Percentiles rank a stretch among this genome's conserved stretches.
Evolutionary conservation across 2,888 invertebrate species (phyloP).

Genomic region (Lepidocyrtoides sp.): DNA sequence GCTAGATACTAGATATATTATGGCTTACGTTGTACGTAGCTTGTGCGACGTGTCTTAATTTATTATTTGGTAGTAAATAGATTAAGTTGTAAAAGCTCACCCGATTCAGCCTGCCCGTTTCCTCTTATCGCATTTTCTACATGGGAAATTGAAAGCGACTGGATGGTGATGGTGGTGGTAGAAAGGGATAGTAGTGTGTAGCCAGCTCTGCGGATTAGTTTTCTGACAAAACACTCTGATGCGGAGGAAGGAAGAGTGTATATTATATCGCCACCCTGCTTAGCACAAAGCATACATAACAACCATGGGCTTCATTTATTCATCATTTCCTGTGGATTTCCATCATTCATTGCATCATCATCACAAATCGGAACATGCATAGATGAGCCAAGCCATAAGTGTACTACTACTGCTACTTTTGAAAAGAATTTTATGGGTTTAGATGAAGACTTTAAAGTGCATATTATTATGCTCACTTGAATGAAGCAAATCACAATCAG

Average conservation of each 20-base stretch:
- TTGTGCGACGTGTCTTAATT: neutral
- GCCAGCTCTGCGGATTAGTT: too few species aligned
- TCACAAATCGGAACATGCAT: too few species aligned
- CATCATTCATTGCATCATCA: neutral
- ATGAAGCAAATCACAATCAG: too few species aligned
- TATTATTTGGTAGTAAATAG: neutral
- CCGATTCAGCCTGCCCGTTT: neutral
- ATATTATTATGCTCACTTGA: too few species aligned
- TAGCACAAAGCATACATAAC: too few species aligned
- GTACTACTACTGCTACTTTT: too few species aligned
- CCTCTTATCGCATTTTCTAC: constrained; percentile 7
- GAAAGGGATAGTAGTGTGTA: neutral
- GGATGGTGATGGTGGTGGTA: neutral
- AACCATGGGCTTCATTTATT: neutral
- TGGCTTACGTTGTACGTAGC: too few species aligned
- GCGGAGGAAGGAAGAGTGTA: neutral
- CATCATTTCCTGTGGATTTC: neutral
- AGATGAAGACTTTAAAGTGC: too few species aligned
- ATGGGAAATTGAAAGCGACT: constrained; percentile 7
- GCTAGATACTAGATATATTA: neutral
- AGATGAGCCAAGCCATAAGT: too few species aligned
- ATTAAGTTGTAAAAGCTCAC: neutral
- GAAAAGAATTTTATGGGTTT: too few species aligned
- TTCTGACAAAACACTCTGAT: too few species aligned
- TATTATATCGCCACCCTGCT: too few species aligned